Percentiles rank a stretch among this genome's conserved stretches.
Conservation (phyloP, 2,113 vertebrate species). For the Platichthys stellatus region DNA sequence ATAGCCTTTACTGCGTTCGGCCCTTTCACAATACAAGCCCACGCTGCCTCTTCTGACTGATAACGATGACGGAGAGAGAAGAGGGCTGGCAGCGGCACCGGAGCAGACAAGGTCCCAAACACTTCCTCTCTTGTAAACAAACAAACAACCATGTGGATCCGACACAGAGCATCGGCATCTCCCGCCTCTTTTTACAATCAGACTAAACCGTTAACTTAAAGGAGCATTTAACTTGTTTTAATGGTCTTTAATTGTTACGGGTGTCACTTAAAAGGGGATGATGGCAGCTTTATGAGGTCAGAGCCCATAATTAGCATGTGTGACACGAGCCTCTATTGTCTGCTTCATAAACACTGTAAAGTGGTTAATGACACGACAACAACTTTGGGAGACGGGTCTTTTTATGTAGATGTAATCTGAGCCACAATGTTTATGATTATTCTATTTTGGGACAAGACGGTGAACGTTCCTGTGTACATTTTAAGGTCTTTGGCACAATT, state of each 20-base stretch:
- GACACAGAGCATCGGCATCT: constrained; percentile 2
- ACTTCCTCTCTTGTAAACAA: constrained; percentile 57
- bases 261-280: constrained; percentile 52
- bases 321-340: constrained; percentile 62
- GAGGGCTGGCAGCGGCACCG: constrained; percentile 31
- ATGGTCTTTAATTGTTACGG: constrained; percentile 58
- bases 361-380: constrained; percentile 46
- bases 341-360: constrained; percentile 45
- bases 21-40: constrained; percentile 33
- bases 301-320: constrained; percentile 47
- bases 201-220: constrained; percentile 38
- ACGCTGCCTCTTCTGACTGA: constrained; percentile 48
- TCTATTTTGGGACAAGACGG: too few relatives aligned
- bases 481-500: too few relatives aligned
- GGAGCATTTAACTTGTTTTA: constrained; percentile 34
- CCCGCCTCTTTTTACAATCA: constrained; percentile 13
- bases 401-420: neutral
- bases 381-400: constrained; percentile 32
- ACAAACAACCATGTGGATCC: constrained; percentile 49
- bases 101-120: constrained; percentile 50
- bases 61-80: constrained; percentile 35
- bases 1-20: constrained; percentile 25
- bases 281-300: constrained; percentile 68
- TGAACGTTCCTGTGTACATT: too few relatives aligned
- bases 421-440: neutral